Percentiles rank a stretch among this genome's conserved stretches.
These are phyloP conservation scores for Parauchenoglanis punctatus DNA, from an alignment of 2,797 vertebrate genomes.

Conservation along the genomic window DNA sequence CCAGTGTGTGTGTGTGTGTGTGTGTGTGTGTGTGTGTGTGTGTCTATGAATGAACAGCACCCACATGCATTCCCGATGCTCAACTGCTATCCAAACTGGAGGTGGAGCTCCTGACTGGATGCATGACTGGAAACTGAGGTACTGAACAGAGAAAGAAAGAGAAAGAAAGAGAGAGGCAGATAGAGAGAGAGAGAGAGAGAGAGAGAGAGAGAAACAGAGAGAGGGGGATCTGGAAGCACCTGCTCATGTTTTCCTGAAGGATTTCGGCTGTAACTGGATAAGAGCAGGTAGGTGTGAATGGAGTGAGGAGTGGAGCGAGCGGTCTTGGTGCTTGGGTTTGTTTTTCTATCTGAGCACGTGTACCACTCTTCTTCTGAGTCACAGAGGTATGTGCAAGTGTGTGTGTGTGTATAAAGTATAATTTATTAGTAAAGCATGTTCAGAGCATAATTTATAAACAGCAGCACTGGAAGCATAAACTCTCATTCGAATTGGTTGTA, in stretches of 20 bases:
- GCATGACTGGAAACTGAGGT: conserved; percentile 13
- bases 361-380: not conserved
- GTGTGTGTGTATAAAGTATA: not conserved
- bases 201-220: conserved; percentile 28
- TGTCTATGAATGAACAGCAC: conserved; percentile 55
- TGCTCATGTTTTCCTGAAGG: conserved; percentile 19
- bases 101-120: conserved; percentile 43
- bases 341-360: conserved; percentile 5
- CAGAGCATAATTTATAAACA: not conserved
- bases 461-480: not conserved
- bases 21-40: conserved; percentile 35
- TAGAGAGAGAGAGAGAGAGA: conserved; percentile 13
- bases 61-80: conserved; percentile 69
- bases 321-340: not conserved
- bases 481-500: too few relatives aligned
- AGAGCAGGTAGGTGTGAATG: conserved; percentile 43
- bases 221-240: conserved; percentile 20
- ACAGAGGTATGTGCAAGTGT: not conserved
- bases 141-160: conserved; percentile 23
- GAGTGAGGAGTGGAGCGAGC: not conserved
- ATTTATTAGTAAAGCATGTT: not conserved
- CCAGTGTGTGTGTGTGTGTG: conserved; percentile 28
- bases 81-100: conserved; percentile 46
- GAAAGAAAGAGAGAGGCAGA: conserved; percentile 16
- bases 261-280: conserved; percentile 24